Conservation (phyloP, 2,797 vertebrate genomes). For the Bradypodion ventrale region DNA sequence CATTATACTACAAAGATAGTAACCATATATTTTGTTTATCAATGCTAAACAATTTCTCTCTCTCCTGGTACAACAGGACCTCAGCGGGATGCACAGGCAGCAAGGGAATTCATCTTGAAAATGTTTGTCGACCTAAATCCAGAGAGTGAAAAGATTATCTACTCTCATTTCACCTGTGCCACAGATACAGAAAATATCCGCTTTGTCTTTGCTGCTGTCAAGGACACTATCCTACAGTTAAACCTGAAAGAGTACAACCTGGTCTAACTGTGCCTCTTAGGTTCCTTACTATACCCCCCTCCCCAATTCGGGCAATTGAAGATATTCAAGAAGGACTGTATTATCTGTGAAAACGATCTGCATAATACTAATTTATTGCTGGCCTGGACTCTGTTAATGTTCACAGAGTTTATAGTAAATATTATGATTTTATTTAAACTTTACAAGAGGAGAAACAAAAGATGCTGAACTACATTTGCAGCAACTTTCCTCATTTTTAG, state of each 20-base stretch:
- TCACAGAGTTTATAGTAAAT: constrained; percentile 84
- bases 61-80: constrained; percentile 79
- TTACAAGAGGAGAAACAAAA: constrained; percentile 72
- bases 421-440: constrained; percentile 91
- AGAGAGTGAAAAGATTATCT: constrained; percentile 97
- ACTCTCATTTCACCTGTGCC: constrained; percentile 97
- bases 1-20: too few relatives aligned
- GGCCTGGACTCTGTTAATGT: constrained; percentile 82
- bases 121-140: constrained; percentile 98
- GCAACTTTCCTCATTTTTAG: constrained; percentile 79
- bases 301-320: constrained; percentile 65
- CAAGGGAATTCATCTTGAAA: constrained; percentile 94
- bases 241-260: constrained; percentile 97
- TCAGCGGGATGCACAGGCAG: constrained; percentile 91
- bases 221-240: constrained; percentile 96
- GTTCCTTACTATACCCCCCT: constrained; percentile 43
- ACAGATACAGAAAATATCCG: constrained; percentile 98
- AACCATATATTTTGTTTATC: background rate
- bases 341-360: constrained; percentile 86
- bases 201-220: constrained; percentile 96
- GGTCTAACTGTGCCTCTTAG: constrained; percentile 81
- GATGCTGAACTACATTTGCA: constrained; percentile 81
- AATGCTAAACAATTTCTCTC: constrained; percentile 20
- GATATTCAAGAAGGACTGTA: constrained; percentile 81
- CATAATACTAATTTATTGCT: constrained; percentile 95